phyloP scores from a whole-genome alignment of 2,113 vertebrate genomes.

The Stegastes partitus region DNA sequence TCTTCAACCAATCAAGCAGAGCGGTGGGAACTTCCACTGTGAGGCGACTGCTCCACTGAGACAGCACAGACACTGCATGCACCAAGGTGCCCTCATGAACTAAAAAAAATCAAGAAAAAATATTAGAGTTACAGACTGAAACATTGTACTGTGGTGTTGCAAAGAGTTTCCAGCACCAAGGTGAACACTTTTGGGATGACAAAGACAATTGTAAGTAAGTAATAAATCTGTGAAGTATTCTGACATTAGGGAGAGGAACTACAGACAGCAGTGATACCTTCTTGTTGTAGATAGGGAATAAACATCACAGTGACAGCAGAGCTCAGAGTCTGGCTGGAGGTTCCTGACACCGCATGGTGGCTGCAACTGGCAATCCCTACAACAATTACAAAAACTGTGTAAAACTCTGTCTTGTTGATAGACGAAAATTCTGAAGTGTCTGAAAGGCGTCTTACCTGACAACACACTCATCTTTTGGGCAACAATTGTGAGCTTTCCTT shows the following conservation, averaged over 20 bases:
- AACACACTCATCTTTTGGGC: slow-evolving; percentile 97
- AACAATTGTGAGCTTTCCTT: slow-evolving; percentile 94
- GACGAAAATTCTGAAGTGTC: background rate
- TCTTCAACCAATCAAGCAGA: slow-evolving; percentile 94
- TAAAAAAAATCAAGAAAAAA: slow-evolving; percentile 60
- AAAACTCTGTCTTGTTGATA: background rate
- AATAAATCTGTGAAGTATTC: background rate
- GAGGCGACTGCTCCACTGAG: slow-evolving; percentile 93
- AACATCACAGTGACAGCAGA: slow-evolving; percentile 89
- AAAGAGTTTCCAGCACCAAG: background rate
- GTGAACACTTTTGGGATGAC: background rate
- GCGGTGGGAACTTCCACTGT: slow-evolving; percentile 90
- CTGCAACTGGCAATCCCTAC: slow-evolving; percentile 94
- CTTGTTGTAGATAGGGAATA: slow-evolving; percentile 96
- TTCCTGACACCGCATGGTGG: slow-evolving; percentile 91
- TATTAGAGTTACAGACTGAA: background rate
- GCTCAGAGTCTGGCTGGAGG: slow-evolving; percentile 91
- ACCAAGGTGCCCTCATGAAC: slow-evolving; percentile 96
- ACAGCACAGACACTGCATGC: slow-evolving; percentile 91
- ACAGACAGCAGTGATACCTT: slow-evolving; percentile 83
- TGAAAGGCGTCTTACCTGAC: slow-evolving; percentile 86
- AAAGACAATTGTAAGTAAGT: background rate
- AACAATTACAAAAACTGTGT: background rate
- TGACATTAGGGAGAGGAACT: background rate
- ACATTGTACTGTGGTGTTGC: background rate